Percentiles rank a stretch among this genome's conserved stretches.
These are phyloP conservation scores for Pempheris klunzingeri DNA, from an alignment of 2,797 vertebrate genomes.

Conservation along the genomic window DNA sequence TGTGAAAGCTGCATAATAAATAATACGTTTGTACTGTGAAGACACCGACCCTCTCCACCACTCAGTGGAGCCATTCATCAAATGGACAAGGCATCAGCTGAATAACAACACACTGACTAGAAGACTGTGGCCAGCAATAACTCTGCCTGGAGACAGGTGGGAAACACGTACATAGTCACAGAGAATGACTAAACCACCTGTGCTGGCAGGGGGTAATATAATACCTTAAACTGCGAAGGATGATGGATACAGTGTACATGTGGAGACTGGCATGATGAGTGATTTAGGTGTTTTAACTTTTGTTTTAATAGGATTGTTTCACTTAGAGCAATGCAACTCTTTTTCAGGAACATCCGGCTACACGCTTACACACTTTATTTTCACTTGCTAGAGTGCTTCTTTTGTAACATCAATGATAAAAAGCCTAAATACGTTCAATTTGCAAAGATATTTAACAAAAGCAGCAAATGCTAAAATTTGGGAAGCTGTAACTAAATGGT, in stretches of 20 bases:
- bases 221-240: slow-evolving; percentile 1
- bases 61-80: slow-evolving; percentile 53
- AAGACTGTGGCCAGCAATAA: slow-evolving; percentile 20
- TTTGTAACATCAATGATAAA: background rate
- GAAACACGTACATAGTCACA: slow-evolving; percentile 25
- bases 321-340: background rate
- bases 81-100: slow-evolving; percentile 28
- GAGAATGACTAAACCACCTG: slow-evolving; percentile 47
- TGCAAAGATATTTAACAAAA: background rate
- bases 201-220: background rate
- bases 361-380: background rate
- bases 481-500: background rate
- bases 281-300: background rate
- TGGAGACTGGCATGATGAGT: background rate
- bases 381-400: background rate
- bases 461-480: background rate
- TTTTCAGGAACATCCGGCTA: background rate
- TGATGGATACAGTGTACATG: slow-evolving; percentile 19
- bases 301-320: background rate
- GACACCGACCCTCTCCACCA: slow-evolving; percentile 10
- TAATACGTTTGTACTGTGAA: background rate
- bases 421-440: background rate
- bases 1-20: slow-evolving; percentile 14
- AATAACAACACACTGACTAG: slow-evolving; percentile 39
- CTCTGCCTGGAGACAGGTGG: slow-evolving; percentile 47